Evolutionary conservation across 2,797 vertebrate genomes (phyloP).

Genomic region (Danio jaintianensis): DNA sequence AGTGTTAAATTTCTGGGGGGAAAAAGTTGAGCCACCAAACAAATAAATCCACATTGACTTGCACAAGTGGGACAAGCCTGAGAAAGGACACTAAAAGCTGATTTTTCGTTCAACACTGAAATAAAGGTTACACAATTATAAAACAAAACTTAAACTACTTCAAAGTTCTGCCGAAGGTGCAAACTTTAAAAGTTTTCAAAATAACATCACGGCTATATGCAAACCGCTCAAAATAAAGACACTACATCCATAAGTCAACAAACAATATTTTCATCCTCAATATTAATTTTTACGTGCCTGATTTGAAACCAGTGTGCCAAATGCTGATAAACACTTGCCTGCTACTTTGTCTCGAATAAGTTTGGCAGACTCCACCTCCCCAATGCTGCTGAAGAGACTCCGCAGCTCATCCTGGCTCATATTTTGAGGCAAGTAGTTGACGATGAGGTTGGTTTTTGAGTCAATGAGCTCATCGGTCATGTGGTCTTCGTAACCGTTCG

Average conservation of each 20-base stretch:
- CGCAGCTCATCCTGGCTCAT: conserved; percentile 98
- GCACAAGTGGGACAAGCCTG: not conserved
- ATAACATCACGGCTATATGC: not conserved
- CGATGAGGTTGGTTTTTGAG: conserved; percentile 96
- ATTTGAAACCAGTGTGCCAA: not conserved
- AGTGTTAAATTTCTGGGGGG: conserved; percentile 73
- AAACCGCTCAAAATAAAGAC: conserved; percentile 11
- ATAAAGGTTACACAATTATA: conserved; percentile 14
- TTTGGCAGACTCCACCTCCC: conserved; percentile 96
- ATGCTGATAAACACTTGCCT: conserved; percentile 79
- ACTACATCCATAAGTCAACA: not conserved
- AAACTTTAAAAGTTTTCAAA: not conserved
- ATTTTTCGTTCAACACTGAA: not conserved
- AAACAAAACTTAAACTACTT: conserved; percentile 9
- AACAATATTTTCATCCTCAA: conserved; percentile 5
- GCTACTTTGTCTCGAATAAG: conserved; percentile 98
- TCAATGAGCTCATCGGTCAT: conserved; percentile 96
- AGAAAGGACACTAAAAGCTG: conserved; percentile 7
- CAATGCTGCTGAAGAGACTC: conserved; percentile 97
- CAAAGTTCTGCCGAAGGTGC: not conserved
- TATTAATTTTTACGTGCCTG: not conserved
- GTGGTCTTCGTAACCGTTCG: conserved; percentile 99
- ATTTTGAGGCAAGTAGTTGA: conserved; percentile 98
- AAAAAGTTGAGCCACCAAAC: conserved; percentile 64
- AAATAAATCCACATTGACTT: conserved; percentile 59